A percentile compares a stretch with the other conserved stretches of the same genome.
These are phyloP conservation scores for Bovichtus diacanthus DNA, from an alignment of 2,797 vertebrate genomes.

Conservation along the genomic window DNA sequence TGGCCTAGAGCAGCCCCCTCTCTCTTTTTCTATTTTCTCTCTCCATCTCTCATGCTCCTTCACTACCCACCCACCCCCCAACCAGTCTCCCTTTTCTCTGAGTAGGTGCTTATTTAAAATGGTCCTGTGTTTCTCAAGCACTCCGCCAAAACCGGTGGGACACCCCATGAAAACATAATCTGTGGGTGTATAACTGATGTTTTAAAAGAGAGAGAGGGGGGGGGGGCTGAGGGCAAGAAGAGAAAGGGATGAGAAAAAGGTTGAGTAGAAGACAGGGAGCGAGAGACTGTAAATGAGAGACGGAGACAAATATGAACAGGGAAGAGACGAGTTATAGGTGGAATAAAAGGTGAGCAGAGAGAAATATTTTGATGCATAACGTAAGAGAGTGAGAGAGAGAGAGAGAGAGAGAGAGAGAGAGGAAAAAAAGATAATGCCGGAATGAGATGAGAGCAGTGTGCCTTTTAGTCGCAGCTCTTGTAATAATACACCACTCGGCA, in stretches of 20 bases:
- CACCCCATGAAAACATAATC: conserved; percentile 77
- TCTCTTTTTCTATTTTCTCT: conserved; percentile 75
- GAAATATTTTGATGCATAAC: conserved; percentile 53
- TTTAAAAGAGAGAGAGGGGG: conserved; percentile 70
- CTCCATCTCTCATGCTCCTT: conserved; percentile 74
- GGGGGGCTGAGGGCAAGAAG: conserved; percentile 53
- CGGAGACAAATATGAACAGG: conserved; percentile 22
- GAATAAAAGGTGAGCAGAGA: conserved; percentile 55
- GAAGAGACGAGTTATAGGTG: conserved; percentile 29
- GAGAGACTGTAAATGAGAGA: conserved; percentile 42
- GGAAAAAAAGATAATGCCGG: conserved; percentile 36
- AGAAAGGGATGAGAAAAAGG: conserved; percentile 45
- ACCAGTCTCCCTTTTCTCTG: conserved; percentile 51
- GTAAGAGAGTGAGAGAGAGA: conserved; percentile 12
- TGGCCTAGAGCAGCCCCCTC: conserved; percentile 84
- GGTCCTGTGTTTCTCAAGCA: conserved; percentile 78
- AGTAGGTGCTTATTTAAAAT: conserved; percentile 82
- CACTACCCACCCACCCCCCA: conserved; percentile 16
- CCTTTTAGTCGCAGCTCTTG: conserved; percentile 79
- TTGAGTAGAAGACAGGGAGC: conserved; percentile 30
- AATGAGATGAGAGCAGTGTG: conserved; percentile 60
- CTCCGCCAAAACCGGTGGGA: conserved; percentile 79
- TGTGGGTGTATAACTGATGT: conserved; percentile 80
- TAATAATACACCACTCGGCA: conserved; percentile 82
- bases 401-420: background rate